phyloP scores from a whole-genome alignment of 2,888 invertebrate species.

The Hemistola chrysoprasaria region DNA sequence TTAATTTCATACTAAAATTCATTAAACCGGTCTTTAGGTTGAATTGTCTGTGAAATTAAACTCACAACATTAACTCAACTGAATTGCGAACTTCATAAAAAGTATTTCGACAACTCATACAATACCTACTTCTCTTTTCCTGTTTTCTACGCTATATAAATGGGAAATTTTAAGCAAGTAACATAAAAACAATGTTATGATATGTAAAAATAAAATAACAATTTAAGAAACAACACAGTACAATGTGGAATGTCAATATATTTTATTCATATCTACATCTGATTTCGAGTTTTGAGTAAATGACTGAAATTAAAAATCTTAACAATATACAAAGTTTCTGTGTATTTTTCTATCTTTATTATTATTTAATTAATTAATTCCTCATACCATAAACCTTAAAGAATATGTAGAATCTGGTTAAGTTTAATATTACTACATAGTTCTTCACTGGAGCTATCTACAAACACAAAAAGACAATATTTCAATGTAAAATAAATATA shows the following conservation, averaged over 20 bases:
- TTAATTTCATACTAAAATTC: too few relatives aligned
- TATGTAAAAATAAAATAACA: too few relatives aligned
- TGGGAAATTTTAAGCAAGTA: too few relatives aligned
- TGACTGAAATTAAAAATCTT: constrained; percentile 72
- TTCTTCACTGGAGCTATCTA: constrained; percentile 76
- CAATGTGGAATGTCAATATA: constrained; percentile 82
- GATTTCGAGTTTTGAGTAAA: constrained; percentile 70
- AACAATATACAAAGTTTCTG: constrained; percentile 69
- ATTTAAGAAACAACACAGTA: constrained; percentile 71
- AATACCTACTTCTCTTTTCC: too few relatives aligned
- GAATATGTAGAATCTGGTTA: constrained; percentile 53
- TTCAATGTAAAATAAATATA: constrained; percentile 81
- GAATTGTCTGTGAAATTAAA: too few relatives aligned
- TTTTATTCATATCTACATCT: constrained; percentile 80
- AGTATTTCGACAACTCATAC: too few relatives aligned
- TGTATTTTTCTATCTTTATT: constrained; percentile 51
- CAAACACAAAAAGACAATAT: constrained; percentile 79
- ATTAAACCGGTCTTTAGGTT: too few relatives aligned
- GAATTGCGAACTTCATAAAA: too few relatives aligned
- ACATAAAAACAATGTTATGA: too few relatives aligned
- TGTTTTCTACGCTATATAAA: too few relatives aligned
- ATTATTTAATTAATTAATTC: constrained; percentile 43
- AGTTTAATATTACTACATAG: constrained; percentile 55
- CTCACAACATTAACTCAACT: too few relatives aligned
- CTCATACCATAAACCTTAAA: constrained; percentile 44